Evolutionary conservation across 2,113 vertebrate species (phyloP), one percentile per base, ranked within the genome.

Genomic region (Myrmophylax atrothorax): DNA sequence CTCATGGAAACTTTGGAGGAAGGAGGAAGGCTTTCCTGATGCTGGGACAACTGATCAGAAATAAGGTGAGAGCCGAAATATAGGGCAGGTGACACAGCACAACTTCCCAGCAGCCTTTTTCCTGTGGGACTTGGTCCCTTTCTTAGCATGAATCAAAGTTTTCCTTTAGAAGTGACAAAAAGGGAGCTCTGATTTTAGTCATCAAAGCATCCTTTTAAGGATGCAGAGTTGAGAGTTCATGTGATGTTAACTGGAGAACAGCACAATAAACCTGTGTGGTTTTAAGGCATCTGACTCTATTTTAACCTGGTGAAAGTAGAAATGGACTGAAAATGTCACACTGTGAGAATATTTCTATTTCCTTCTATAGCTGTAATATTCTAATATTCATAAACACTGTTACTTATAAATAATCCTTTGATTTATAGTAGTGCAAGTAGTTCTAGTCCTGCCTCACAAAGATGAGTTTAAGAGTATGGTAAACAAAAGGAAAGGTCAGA

Each of bases 321-420:
- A 86, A 69, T 23, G 42, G 33, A 14, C 87, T 91, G 84, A 49
- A 74, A 93, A 77, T 28, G 73, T 91, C 91, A 74, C 12, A 19
- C 38, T 6, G 8, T 26, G 35, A 82, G 63, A 49, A 18, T 67
- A 28, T 42, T 70, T 62, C 23, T 17, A 38, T 91, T 94, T 90
- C 66, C 67, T 72, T 87, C 70, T 76, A 15, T 88, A 52, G 94
- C 91, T 92, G 33, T 63, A 77, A 62, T 23, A 29, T 25, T 69
- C 55, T 60, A 49, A 73, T 82, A 47, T 82, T 68, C 69, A 25
- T 52, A 58, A 64, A 44, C 2, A 8, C 11, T 38, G 31, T 24
- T 26, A 25, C 29, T 53, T 72, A 35, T 42, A 47, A 92, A 49
- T 55, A 70, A 31, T 44, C 28, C 33, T 89, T 70, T 67, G 20